phyloP scores from a whole-genome alignment of 2,888 invertebrate genomes.

The Oligia strigilis region DNA sequence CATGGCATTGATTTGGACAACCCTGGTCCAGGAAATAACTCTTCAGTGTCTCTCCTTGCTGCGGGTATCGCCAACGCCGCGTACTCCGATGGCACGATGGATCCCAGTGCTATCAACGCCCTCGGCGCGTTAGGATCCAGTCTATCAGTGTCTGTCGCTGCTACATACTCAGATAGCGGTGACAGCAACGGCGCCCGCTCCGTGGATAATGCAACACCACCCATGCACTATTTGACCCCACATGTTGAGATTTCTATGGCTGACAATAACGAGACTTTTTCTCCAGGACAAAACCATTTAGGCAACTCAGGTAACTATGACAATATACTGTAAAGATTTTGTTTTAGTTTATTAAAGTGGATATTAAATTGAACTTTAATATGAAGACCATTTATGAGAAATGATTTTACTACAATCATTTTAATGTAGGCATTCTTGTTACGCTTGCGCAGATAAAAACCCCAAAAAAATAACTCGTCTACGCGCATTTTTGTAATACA shows the following conservation, averaged over 20 bases:
- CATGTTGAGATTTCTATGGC: slow-evolving; percentile 98
- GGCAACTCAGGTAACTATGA: slow-evolving; percentile 78
- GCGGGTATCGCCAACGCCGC: slow-evolving; percentile 91
- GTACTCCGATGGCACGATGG: slow-evolving; percentile 90
- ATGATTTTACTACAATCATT: not conserved
- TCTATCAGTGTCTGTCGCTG: slow-evolving; percentile 92
- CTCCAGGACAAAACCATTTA: slow-evolving; percentile 89
- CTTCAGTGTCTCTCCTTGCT: slow-evolving; percentile 93
- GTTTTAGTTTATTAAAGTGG: not conserved
- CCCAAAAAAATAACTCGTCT: not conserved
- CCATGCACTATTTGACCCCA: slow-evolving; percentile 97
- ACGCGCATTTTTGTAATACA: too few species aligned
- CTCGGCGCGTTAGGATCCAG: slow-evolving; percentile 91
- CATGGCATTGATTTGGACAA: slow-evolving; percentile 97
- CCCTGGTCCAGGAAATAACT: slow-evolving; percentile 95
- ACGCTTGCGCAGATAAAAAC: slow-evolving; percentile 13
- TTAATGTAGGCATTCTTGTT: slow-evolving; percentile 6
- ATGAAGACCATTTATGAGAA: not conserved
- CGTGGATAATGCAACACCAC: slow-evolving; percentile 96
- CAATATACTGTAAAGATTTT: not conserved
- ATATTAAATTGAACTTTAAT: not conserved
- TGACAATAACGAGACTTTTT: slow-evolving; percentile 94
- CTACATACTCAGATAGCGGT: slow-evolving; percentile 96
- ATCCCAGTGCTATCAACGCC: slow-evolving; percentile 87
- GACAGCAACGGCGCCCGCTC: slow-evolving; percentile 95